phyloP scores from a whole-genome alignment of 2,797 vertebrate species.

The Chiloscyllium punctatum region DNA sequence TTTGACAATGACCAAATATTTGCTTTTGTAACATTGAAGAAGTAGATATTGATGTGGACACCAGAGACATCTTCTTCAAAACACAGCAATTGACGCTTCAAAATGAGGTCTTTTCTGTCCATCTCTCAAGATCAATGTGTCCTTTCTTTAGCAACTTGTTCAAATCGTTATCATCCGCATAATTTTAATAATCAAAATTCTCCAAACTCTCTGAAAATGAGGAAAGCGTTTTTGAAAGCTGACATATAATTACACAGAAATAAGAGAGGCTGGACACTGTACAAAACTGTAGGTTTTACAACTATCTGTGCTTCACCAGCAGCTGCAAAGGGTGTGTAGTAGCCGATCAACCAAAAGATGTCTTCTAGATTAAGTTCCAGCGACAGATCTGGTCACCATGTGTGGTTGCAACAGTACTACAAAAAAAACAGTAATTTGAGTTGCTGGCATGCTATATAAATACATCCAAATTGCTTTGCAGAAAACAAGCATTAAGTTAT shows the following conservation, averaged over 20 bases:
- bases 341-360: not conserved
- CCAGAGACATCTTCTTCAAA: not conserved
- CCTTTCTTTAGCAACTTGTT: not conserved
- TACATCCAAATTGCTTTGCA: slow-evolving; percentile 11
- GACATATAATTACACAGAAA: not conserved
- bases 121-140: not conserved
- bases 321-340: not conserved
- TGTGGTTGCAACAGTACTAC: slow-evolving; percentile 15
- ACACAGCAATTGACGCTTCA: not conserved
- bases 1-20: not conserved
- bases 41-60: not conserved
- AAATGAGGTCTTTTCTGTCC: not conserved
- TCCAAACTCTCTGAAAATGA: not conserved
- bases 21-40: not conserved
- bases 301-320: not conserved
- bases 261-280: not conserved
- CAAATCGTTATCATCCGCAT: not conserved
- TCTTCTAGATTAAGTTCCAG: not conserved
- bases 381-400: slow-evolving; percentile 18
- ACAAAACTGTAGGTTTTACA: not conserved
- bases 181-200: not conserved
- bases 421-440: slow-evolving; percentile 31
- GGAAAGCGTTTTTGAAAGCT: not conserved
- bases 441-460: not conserved
- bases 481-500: slow-evolving; percentile 21